These are phyloP conservation scores for Hyposmocoma kahamanoa DNA, from an alignment of 1,140 invertebrate species.

Conservation along the genomic window DNA sequence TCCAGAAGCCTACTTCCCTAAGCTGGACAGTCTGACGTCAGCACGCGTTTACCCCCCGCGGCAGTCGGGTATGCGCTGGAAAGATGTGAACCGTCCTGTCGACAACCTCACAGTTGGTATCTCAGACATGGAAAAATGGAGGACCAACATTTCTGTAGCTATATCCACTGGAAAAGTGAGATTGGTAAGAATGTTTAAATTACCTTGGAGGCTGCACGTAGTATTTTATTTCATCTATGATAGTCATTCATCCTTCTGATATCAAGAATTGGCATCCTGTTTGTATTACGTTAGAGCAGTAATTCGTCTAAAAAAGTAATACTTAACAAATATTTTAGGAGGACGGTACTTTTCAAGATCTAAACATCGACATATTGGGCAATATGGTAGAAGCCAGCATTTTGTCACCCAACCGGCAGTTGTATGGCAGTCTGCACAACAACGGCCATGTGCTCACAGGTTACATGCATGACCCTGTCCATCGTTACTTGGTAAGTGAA, in stretches of 20 bases:
- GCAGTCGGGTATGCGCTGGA: conserved; percentile 61
- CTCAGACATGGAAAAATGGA: conserved; percentile 75
- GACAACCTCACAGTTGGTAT: conserved; percentile 75
- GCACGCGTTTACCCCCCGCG: conserved; percentile 74
- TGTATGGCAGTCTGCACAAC: conserved; percentile 80
- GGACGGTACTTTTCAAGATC: conserved; percentile 43
- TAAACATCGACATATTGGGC: conserved; percentile 78
- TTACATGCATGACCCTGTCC: conserved; percentile 78
- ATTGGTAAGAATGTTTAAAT: conserved; percentile 25
- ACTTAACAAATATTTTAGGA: no score
- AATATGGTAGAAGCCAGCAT: conserved; percentile 77
- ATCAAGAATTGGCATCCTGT: no score
- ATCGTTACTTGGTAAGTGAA: conserved; percentile 74
- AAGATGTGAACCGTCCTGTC: conserved; percentile 70
- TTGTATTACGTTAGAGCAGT: no score
- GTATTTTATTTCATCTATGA: no score
- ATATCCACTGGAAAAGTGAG: conserved; percentile 74
- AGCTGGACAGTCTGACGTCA: conserved; percentile 74
- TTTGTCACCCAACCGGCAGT: conserved; percentile 73
- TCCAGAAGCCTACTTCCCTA: conserved; percentile 75
- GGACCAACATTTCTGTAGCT: conserved; percentile 75
- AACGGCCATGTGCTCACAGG: conserved; percentile 77
- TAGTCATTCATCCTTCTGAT: no score
- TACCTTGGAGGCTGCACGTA: no score
- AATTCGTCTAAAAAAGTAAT: no score